Evolutionary conservation across 2,113 vertebrate genomes (phyloP), one percentile per base, ranked within the genome.

Genomic region (Orthonyx spaldingii): DNA sequence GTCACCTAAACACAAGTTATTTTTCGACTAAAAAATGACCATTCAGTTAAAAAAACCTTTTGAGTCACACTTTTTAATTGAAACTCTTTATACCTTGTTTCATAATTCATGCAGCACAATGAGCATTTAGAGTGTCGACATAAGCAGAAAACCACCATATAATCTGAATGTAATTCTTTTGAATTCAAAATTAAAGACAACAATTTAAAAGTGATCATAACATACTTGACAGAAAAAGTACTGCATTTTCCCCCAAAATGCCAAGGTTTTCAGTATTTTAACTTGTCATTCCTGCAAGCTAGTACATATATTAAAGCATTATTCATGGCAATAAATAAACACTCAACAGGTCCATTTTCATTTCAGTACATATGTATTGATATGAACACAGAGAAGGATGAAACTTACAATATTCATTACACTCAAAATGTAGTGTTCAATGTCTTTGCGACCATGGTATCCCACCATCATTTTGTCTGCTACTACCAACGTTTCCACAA

Each of bases 381-480:
- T 71, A 78, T 1, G 7, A 96, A 87, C 84, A 90, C 84, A 82
- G 71, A 98, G 95, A 97, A 98, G 98, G 98, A 98, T 98, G 98
- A 99, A 99, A 99, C 99, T 99, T 99, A 99, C 99, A 99, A 99
- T 99, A 98, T 99, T 99, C 99, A 99, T 99, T 94, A 99, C 99
- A 66, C 99, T 99, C 97, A 99, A 95, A 98, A 99, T 98, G 98
- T 99, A 99, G 98, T 99, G 99, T 64, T 99, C 99, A 83, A 99
- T 99, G 97, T 99, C 99, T 98, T 99, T 99, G 97, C 99, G 99
- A 66, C 99, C 99, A 89, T 99, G 99, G 97, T 99, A 99, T 92
- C 99, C 99, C 80, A 99, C 99, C 99, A 99, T 99, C 99, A 99
- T 99, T 98, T 99, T 99, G 97, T 99, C 99, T 21, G 99, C 99